phyloP scores from a whole-genome alignment of 1,140 invertebrate species.

The Drosophila ficusphila region DNA sequence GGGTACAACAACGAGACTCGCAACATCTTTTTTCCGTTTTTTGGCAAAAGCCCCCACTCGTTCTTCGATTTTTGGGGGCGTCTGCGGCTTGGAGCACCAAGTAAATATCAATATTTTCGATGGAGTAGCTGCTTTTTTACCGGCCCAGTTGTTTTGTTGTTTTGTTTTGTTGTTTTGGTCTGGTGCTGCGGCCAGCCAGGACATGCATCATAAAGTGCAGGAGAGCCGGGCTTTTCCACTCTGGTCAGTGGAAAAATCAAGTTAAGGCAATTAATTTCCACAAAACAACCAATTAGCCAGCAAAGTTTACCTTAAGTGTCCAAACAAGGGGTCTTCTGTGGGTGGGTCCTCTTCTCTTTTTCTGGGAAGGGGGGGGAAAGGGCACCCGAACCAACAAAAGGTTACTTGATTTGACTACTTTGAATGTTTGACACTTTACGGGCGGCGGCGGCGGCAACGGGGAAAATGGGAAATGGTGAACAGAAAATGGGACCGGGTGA shows the following conservation, averaged over 20 bases:
- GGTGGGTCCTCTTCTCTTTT: too few species aligned
- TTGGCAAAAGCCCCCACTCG: not conserved
- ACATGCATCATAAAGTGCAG: constrained; percentile 81
- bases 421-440: constrained; percentile 84
- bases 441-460: constrained; percentile 7
- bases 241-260: constrained; percentile 69
- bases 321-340: constrained; percentile 55
- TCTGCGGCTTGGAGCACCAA: constrained; percentile 71
- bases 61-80: constrained; percentile 29
- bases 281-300: constrained; percentile 84
- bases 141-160: not conserved
- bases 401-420: constrained; percentile 84
- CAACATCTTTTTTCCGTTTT: constrained; percentile 28
- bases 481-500: not conserved
- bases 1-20: constrained; percentile 3
- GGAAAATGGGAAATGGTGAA: constrained; percentile 16
- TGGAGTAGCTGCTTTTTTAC: constrained; percentile 1
- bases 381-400: constrained; percentile 67
- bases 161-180: not conserved
- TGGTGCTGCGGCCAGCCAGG: not conserved
- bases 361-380: too few species aligned
- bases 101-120: constrained; percentile 72
- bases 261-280: constrained; percentile 84
- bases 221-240: constrained; percentile 11
- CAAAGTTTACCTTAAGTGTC: constrained; percentile 84